Conservation (phyloP, 1,140 invertebrate species). For the Thaumetopoea pityocampa region DNA sequence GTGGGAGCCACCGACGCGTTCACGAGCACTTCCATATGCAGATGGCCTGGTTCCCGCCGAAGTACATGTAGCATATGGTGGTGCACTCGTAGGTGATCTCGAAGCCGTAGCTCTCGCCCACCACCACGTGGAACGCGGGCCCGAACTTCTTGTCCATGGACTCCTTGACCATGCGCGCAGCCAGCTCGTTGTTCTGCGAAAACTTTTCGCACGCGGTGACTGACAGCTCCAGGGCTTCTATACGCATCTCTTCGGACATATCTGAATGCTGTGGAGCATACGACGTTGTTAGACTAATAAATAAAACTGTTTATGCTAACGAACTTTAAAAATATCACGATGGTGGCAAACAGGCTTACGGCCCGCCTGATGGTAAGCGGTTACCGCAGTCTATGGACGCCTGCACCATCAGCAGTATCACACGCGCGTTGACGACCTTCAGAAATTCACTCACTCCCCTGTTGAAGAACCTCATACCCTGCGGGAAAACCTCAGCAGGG, state of each 20-base stretch:
- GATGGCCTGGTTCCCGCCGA: conserved; percentile 92
- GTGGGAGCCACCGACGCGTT: conserved; percentile 13
- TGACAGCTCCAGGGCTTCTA: conserved; percentile 91
- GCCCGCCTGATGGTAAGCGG: too few relatives aligned
- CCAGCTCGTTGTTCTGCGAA: conserved; percentile 82
- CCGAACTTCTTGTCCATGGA: conserved; percentile 96
- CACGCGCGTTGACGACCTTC: too few relatives aligned
- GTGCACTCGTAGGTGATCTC: conserved; percentile 93
- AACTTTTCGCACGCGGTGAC: conserved; percentile 95
- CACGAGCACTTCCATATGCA: conserved; percentile 93
- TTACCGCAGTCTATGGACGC: too few relatives aligned
- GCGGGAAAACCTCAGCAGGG: too few relatives aligned
- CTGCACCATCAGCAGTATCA: too few relatives aligned
- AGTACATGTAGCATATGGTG: conserved; percentile 94
- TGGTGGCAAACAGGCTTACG: too few relatives aligned
- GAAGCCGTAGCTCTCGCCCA: conserved; percentile 96
- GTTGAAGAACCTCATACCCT: too few relatives aligned
- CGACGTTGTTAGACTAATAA: background rate
- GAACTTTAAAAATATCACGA: background rate
- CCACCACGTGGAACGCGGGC: conserved; percentile 93
- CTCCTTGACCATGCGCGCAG: conserved; percentile 94
- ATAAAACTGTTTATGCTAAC: background rate
- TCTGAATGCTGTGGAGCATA: conserved; percentile 82
- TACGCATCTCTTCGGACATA: conserved; percentile 94
- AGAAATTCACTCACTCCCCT: too few relatives aligned